phyloP scores from a whole-genome alignment of 2,797 vertebrate genomes.

The Gobionotothen gibberifrons region DNA sequence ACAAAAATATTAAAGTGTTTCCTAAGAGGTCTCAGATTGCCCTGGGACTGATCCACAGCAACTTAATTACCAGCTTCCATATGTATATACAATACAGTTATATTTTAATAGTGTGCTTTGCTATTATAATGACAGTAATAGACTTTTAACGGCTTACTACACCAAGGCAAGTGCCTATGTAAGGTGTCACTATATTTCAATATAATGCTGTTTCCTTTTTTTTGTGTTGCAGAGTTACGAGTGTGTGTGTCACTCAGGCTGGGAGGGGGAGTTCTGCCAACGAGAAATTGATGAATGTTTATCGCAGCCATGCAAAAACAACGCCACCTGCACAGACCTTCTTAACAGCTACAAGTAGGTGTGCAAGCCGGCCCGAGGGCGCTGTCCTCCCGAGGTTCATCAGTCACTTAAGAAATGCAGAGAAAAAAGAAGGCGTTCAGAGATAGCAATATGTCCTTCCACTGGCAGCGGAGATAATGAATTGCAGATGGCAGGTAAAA shows the following conservation, averaged over 20 bases:
- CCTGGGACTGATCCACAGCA: conserved; percentile 12
- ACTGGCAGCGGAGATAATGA: conserved; percentile 75
- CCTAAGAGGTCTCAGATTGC: conserved; percentile 12
- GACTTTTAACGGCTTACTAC: background rate
- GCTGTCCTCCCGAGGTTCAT: conserved; percentile 57
- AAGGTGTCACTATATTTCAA: conserved; percentile 39
- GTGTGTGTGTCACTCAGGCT: conserved; percentile 85
- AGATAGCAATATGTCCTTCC: conserved; percentile 75
- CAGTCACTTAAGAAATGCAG: conserved; percentile 72
- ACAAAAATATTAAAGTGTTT: conserved; percentile 34
- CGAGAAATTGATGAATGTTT: conserved; percentile 86
- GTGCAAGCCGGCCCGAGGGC: conserved; percentile 48
- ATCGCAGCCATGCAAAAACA: conserved; percentile 87
- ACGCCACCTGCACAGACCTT: conserved; percentile 86
- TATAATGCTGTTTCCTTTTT: conserved; percentile 45
- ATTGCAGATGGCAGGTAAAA: conserved; percentile 79
- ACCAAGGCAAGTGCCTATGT: conserved; percentile 39
- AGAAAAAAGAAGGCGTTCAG: conserved; percentile 58
- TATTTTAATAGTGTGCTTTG: conserved; percentile 2
- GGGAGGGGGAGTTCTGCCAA: conserved; percentile 88
- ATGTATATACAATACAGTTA: background rate
- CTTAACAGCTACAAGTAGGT: conserved; percentile 85
- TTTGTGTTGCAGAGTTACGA: conserved; percentile 83
- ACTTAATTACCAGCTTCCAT: conserved; percentile 31
- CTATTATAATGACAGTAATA: conserved; percentile 6